phyloP scores from a whole-genome alignment of 37 sponge, comb jelly and placozoan genomes.

The Chondrilla cf. caribensis region DNA sequence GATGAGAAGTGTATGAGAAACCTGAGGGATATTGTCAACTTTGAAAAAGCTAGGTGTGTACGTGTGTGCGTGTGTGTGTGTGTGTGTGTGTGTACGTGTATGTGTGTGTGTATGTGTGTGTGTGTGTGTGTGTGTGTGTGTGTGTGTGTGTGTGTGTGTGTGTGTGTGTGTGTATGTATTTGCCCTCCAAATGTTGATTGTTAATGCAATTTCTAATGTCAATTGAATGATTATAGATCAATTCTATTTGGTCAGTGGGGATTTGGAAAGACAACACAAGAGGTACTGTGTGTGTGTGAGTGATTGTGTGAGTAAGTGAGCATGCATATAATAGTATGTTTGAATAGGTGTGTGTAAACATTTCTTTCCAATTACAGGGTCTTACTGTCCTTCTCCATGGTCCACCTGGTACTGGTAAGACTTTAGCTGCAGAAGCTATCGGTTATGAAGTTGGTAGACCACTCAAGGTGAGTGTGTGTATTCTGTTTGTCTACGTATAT shows the following conservation, averaged over 20 bases:
- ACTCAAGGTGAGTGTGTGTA: conserved; percentile 51
- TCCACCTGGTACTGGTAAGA: conserved; percentile 81
- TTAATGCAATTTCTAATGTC: too few species aligned
- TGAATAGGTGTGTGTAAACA: not conserved
- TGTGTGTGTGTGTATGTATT: not conserved
- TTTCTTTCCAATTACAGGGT: conserved; percentile 27
- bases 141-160: too few species aligned
- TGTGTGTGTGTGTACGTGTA: too few species aligned
- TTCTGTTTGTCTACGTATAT: too few species aligned
- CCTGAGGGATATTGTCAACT: conserved; percentile 70
- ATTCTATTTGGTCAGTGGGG: conserved; percentile 91
- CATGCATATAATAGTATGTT: too few species aligned
- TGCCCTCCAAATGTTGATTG: too few species aligned
- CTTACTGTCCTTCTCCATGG: conserved; percentile 78
- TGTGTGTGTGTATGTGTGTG: too few species aligned
- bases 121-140: too few species aligned
- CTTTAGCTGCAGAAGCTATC: conserved; percentile 76
- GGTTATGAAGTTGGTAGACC: conserved; percentile 90
- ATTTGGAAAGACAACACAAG: conserved; percentile 47
- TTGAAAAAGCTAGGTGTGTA: conserved; percentile 64
- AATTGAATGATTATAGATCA: too few species aligned
- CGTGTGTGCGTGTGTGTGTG: too few species aligned
- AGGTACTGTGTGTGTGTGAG: conserved; percentile 6
- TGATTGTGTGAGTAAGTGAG: not conserved
- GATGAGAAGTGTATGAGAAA: conserved; percentile 32